These are phyloP conservation scores for Timema cristinae DNA, from an alignment of 2,888 invertebrate genomes.

Conservation along the genomic window DNA sequence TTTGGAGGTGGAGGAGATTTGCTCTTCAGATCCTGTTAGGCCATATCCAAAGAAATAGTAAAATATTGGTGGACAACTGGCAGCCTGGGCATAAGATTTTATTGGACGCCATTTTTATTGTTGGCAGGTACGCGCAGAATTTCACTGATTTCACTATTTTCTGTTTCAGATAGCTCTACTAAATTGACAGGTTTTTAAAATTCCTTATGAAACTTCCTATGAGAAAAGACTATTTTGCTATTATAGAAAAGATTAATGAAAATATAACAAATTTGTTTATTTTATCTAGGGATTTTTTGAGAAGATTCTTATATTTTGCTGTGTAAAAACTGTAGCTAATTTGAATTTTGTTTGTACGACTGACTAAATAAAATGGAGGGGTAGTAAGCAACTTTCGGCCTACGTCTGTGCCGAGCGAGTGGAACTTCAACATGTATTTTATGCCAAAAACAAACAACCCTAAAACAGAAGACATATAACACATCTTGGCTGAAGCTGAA, in stretches of 20 bases:
- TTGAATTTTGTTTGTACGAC: neutral
- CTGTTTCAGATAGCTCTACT: neutral
- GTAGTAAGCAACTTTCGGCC: neutral
- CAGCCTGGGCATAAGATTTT: neutral
- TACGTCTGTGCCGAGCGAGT: neutral
- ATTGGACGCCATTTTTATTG: no score
- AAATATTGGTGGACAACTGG: neutral
- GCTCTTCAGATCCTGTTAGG: neutral
- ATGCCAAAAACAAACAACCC: neutral
- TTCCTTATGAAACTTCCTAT: neutral
- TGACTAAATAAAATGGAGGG: neutral
- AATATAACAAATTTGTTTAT: neutral
- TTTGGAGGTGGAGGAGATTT: neutral
- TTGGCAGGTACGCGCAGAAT: no score
- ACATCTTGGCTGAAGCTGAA: slow-evolving; percentile 3
- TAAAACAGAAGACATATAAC: neutral
- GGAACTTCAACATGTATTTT: neutral
- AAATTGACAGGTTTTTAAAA: neutral
- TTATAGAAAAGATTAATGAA: neutral
- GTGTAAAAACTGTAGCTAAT: neutral
- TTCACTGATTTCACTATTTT: neutral
- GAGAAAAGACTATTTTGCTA: neutral
- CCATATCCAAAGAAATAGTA: neutral
- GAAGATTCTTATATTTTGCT: neutral
- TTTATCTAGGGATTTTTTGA: neutral